Percentiles rank a stretch among this genome's conserved stretches.
Conservation (phyloP, 1,140 invertebrate species). For the Diplogasteroides magnus region DNA sequence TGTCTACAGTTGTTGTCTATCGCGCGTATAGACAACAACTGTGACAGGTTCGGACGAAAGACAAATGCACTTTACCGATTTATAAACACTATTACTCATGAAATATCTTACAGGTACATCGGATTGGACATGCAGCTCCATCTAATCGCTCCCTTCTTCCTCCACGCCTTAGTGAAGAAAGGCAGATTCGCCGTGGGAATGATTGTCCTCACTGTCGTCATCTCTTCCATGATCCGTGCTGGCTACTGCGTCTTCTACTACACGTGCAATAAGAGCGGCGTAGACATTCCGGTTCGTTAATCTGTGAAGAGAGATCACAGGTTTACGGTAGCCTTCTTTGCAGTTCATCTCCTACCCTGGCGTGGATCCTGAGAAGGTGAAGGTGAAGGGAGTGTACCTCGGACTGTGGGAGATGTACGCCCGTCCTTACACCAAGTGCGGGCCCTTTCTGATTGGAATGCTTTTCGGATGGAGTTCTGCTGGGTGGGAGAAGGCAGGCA, state of each 20-base stretch:
- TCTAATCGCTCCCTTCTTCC: conserved; percentile 44
- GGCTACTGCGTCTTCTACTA: conserved; percentile 43
- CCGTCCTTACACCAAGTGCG: conserved; percentile 47
- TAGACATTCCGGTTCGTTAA: conserved; percentile 48
- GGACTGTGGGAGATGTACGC: conserved; percentile 53
- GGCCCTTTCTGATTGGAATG: conserved; percentile 50
- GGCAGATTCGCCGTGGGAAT: too few relatives aligned
- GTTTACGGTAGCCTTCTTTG: conserved; percentile 13
- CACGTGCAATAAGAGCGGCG: conserved; percentile 51
- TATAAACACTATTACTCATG: too few relatives aligned
- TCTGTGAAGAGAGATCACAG: neutral
- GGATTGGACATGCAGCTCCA: conserved; percentile 31
- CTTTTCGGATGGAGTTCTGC: conserved; percentile 32
- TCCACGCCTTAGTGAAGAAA: too few relatives aligned
- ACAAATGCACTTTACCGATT: too few relatives aligned
- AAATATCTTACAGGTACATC: conserved; percentile 24
- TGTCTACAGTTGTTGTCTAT: too few relatives aligned
- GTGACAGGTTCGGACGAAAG: too few relatives aligned
- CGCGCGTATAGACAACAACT: too few relatives aligned
- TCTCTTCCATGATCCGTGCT: conserved; percentile 39
- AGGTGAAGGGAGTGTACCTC: conserved; percentile 36
- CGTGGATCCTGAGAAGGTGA: conserved; percentile 15
- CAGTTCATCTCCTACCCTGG: conserved; percentile 49
- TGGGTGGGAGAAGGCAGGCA: neutral
- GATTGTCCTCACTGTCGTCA: conserved; percentile 23